phyloP scores from a whole-genome alignment of 2,888 invertebrate species.

The Pandemis heparana region DNA sequence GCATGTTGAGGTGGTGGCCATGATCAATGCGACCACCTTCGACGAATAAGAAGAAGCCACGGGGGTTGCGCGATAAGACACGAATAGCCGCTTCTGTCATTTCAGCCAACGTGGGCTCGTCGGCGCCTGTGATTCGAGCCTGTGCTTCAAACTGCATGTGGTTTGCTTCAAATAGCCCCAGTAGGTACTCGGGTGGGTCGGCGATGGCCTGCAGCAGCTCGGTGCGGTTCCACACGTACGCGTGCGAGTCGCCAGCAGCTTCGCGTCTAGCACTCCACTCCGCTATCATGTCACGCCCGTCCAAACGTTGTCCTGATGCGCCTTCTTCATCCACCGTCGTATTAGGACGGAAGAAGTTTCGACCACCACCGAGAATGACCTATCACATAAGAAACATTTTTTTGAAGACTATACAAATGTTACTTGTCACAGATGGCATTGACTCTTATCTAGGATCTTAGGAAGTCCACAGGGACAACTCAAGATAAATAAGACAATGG shows the following conservation, averaged over 20 bases:
- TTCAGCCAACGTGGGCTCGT: constrained; percentile 79
- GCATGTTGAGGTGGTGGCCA: constrained; percentile 87
- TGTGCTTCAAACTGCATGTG: constrained; percentile 87
- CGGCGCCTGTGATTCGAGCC: constrained; percentile 73
- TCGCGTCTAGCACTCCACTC: constrained; percentile 86
- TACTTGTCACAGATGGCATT: too few species aligned
- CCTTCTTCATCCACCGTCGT: constrained; percentile 81
- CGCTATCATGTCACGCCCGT: constrained; percentile 88
- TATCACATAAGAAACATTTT: constrained; percentile 50
- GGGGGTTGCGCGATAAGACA: constrained; percentile 86
- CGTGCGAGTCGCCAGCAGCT: constrained; percentile 61
- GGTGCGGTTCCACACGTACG: constrained; percentile 86
- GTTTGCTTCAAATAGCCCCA: constrained; percentile 87
- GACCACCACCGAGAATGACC: constrained; percentile 91
- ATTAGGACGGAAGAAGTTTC: constrained; percentile 87
- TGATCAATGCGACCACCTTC: constrained; percentile 89
- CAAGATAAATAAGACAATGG: too few species aligned
- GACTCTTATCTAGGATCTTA: too few species aligned
- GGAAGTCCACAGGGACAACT: too few species aligned
- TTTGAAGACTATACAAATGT: too few species aligned
- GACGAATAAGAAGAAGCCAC: constrained; percentile 93
- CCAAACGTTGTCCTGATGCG: constrained; percentile 76
- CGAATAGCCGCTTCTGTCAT: constrained; percentile 87
- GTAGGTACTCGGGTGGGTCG: constrained; percentile 84
- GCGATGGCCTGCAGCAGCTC: constrained; percentile 75